phyloP scores from a whole-genome alignment of 2,888 invertebrate genomes.

The Anthrax anthrax region DNA sequence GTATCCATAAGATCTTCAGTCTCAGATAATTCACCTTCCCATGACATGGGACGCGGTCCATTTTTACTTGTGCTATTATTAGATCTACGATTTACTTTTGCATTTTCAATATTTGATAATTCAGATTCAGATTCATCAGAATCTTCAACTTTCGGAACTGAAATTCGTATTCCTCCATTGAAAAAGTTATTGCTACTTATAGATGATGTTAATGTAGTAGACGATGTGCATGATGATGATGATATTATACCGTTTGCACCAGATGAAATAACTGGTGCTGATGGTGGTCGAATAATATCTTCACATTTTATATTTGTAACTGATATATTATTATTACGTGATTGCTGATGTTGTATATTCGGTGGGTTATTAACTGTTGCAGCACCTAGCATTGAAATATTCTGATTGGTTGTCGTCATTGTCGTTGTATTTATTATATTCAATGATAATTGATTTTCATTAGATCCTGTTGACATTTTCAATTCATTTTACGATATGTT shows the following conservation, averaged over 20 bases:
- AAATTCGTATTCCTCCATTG: slow-evolving; percentile 19
- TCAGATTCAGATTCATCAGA: slow-evolving; percentile 32
- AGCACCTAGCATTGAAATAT: neutral
- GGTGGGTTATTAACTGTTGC: neutral
- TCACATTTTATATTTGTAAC: slow-evolving; percentile 62
- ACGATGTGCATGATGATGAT: slow-evolving; percentile 22
- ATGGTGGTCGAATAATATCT: slow-evolving; percentile 15
- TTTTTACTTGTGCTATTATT: slow-evolving; percentile 31
- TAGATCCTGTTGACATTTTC: slow-evolving; percentile 4
- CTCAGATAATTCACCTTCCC: slow-evolving; percentile 87
- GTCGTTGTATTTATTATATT: slow-evolving; percentile 1
- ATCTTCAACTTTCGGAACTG: slow-evolving; percentile 25
- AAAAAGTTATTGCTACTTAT: slow-evolving; percentile 12
- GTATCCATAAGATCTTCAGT: slow-evolving; percentile 49
- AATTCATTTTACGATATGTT: too few species aligned
- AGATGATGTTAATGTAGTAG: slow-evolving; percentile 18
- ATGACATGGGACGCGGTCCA: slow-evolving; percentile 73
- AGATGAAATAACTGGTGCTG: slow-evolving; percentile 13
- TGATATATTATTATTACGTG: slow-evolving; percentile 44
- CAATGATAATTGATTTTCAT: slow-evolving; percentile 6
- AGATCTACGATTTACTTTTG: slow-evolving; percentile 38
- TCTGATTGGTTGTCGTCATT: neutral
- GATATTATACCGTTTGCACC: slow-evolving; percentile 2
- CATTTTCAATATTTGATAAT: slow-evolving; percentile 31
- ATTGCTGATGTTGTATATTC: slow-evolving; percentile 3